A percentile compares a stretch with the other conserved stretches of the same genome.
Conservation (phyloP, 2,113 vertebrate species). For the Panurus biarmicus region DNA sequence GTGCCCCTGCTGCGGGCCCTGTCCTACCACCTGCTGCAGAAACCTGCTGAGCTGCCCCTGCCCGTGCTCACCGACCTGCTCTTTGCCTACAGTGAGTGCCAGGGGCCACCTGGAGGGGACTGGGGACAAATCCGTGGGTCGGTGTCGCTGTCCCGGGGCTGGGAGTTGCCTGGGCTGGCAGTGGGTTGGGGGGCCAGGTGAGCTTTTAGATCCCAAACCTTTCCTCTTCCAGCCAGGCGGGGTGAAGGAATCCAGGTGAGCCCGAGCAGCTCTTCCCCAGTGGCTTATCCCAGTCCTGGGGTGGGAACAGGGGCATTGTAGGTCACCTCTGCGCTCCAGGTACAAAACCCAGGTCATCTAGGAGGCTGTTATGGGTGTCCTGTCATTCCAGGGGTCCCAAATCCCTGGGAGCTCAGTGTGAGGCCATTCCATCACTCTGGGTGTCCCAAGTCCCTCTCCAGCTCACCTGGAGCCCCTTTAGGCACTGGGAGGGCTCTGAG, state of each 20-base stretch:
- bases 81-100: background rate
- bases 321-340: no score
- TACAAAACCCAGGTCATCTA: accelerated
- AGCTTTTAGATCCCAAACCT: background rate
- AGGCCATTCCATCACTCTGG: background rate
- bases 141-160: accelerated
- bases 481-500: background rate
- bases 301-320: background rate
- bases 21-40: background rate
- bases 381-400: background rate
- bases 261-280: background rate
- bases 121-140: accelerated
- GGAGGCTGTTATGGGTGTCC: background rate
- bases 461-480: background rate
- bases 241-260: background rate
- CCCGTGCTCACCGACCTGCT: background rate
- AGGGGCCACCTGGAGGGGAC: accelerated
- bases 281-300: background rate
- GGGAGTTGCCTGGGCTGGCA: background rate
- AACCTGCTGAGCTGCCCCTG: background rate
- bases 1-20: background rate
- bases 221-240: background rate
- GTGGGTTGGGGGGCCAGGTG: background rate
- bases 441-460: background rate
- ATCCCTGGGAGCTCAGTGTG: background rate